Conservation (phyloP, 1,140 invertebrate genomes). For the Drosophila nebulosa region DNA sequence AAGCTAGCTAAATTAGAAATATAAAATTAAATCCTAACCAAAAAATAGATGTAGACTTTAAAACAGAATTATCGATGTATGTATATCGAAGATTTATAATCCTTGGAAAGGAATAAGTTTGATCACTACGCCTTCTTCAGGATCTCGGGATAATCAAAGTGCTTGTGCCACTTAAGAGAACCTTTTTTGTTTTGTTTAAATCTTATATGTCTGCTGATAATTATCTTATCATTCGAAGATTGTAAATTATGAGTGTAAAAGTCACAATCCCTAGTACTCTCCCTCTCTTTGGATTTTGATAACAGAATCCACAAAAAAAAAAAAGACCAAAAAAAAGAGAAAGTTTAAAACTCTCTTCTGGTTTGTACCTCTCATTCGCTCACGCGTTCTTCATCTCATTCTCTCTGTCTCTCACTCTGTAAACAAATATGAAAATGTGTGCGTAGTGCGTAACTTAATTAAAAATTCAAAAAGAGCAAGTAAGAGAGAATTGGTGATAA, state of each 20-base stretch:
- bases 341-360: neutral
- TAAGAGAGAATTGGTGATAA: neutral
- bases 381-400: neutral
- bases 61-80: no score
- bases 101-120: no score
- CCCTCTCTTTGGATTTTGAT: neutral
- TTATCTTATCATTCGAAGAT: neutral
- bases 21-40: no score
- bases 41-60: no score
- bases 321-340: neutral
- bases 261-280: neutral
- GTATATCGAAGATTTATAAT: no score
- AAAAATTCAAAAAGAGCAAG: slow-evolving; percentile 22
- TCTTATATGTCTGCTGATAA: neutral
- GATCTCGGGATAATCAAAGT: neutral
- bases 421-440: slow-evolving; percentile 46
- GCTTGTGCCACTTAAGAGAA: neutral
- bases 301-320: neutral
- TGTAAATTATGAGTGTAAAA: neutral
- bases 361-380: neutral
- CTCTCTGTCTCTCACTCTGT: slow-evolving; percentile 6
- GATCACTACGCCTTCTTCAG: neutral
- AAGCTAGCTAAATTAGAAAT: no score
- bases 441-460: slow-evolving; percentile 46
- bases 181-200: neutral